Percentiles rank a stretch among this genome's conserved stretches.
phyloP scores from a whole-genome alignment of 2,113 vertebrate species.

The Hipposideros armiger region DNA sequence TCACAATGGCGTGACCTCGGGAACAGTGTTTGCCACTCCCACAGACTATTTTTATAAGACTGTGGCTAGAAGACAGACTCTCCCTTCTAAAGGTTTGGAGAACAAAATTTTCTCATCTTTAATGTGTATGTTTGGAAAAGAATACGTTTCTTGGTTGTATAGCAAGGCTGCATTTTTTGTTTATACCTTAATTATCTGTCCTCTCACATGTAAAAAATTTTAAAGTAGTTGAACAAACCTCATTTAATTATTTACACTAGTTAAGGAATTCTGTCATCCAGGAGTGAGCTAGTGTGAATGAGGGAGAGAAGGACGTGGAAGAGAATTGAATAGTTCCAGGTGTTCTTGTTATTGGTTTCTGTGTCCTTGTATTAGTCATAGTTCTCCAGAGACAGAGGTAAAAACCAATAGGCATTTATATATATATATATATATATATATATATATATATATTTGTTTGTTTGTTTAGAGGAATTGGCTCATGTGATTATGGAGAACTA shows the following conservation, averaged over 20 bases:
- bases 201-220: background rate
- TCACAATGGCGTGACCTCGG: background rate
- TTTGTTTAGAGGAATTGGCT: no score
- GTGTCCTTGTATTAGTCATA: background rate
- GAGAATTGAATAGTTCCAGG: fast-evolving
- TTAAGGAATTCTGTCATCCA: background rate
- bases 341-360: background rate
- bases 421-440: no score
- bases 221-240: background rate
- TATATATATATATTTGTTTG: no score
- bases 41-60: background rate
- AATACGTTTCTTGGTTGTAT: background rate
- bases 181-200: background rate
- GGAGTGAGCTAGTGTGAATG: background rate
- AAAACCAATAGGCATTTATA: background rate
- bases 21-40: background rate
- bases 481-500: no score
- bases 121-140: background rate
- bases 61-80: background rate
- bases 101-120: background rate
- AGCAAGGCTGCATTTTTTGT: background rate
- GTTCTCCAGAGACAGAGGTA: background rate
- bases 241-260: background rate
- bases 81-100: background rate
- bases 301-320: background rate